phyloP scores from a whole-genome alignment of 2,113 vertebrate genomes.

The Periophthalmodon schlosseri region DNA sequence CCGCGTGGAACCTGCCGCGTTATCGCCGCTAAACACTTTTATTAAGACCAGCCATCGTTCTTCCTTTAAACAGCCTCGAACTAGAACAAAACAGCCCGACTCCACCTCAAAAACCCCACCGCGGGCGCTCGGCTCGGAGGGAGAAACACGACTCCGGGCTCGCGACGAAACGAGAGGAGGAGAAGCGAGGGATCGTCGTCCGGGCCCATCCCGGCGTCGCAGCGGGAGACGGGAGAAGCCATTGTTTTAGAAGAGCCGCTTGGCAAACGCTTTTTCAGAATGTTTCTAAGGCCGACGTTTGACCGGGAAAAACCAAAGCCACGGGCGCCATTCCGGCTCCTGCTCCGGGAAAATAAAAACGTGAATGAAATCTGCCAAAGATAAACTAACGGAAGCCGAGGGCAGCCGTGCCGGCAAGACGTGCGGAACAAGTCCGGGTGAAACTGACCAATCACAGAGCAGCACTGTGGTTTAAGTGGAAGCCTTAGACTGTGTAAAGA shows the following conservation, averaged over 20 bases:
- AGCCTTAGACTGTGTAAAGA: too few relatives aligned
- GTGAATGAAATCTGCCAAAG: not conserved
- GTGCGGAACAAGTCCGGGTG: too few relatives aligned
- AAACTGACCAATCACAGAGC: too few relatives aligned
- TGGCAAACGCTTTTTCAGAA: conserved; percentile 30
- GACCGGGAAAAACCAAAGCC: conserved; percentile 44
- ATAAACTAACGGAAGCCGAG: too few relatives aligned
- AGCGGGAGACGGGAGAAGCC: conserved; percentile 21
- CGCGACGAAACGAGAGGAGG: conserved; percentile 31
- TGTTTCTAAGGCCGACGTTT: conserved; percentile 35
- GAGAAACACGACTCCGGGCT: conserved; percentile 37
- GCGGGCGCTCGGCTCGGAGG: conserved; percentile 35
- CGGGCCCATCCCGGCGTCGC: conserved; percentile 36
- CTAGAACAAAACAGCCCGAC: conserved; percentile 55
- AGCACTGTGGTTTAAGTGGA: too few relatives aligned
- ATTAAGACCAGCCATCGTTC: conserved; percentile 73
- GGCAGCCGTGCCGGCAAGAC: too few relatives aligned
- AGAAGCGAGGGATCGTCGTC: conserved; percentile 13
- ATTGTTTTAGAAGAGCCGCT: conserved; percentile 38
- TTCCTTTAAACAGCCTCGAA: conserved; percentile 57
- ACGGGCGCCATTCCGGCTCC: conserved; percentile 45
- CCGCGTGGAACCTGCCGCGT: conserved; percentile 62
- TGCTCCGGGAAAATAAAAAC: not conserved
- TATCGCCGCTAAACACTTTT: conserved; percentile 72
- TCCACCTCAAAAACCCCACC: conserved; percentile 53